Evolutionary conservation across 2,113 vertebrate species (phyloP).

Genomic region (Irena cyanogastra): DNA sequence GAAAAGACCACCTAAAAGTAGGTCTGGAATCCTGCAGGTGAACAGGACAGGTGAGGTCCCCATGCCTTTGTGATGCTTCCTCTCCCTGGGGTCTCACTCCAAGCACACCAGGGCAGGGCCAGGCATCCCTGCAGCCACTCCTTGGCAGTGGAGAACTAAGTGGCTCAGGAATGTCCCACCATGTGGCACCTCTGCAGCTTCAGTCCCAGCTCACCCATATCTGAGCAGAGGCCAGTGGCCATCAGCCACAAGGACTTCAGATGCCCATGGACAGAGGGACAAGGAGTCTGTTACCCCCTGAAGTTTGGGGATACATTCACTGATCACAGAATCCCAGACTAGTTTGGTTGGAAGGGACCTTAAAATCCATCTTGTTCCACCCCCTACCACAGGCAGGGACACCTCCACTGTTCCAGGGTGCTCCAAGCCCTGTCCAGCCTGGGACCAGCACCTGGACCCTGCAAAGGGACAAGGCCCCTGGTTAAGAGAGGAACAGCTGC

Average conservation of each 20-base stretch:
- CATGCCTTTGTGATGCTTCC: neutral
- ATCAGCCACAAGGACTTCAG: neutral
- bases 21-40: neutral
- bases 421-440: neutral
- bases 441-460: neutral
- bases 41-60: neutral
- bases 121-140: neutral
- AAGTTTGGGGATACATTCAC: neutral
- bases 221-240: neutral
- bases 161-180: neutral
- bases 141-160: neutral
- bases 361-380: neutral
- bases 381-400: neutral
- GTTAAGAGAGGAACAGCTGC: neutral
- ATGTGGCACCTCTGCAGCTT: neutral
- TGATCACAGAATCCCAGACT: neutral
- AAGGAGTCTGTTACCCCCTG: neutral
- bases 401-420: neutral
- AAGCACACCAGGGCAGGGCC: neutral
- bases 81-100: neutral
- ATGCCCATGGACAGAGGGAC: neutral
- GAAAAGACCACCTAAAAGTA: neutral
- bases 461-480: neutral
- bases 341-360: neutral
- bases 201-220: neutral